Evolutionary conservation across 2,797 vertebrate species (phyloP).

Genomic region (Saxicola maurus): DNA sequence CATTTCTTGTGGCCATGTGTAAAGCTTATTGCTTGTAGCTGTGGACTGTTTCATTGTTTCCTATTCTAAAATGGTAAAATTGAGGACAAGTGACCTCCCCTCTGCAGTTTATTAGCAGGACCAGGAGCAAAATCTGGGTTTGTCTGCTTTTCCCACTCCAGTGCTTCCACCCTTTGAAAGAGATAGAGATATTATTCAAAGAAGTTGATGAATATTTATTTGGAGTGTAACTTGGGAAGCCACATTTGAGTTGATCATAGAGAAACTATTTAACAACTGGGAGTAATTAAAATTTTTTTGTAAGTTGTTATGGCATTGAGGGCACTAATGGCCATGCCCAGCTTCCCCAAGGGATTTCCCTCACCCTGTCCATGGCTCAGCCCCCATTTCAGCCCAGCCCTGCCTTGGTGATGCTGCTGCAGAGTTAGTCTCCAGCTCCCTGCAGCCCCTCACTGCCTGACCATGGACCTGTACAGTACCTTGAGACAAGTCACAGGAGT

Average conservation of each 20-base stretch:
- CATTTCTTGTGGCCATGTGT: neutral
- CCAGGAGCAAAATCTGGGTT: neutral
- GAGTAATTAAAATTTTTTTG: neutral
- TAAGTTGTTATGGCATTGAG: neutral
- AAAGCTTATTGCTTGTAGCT: neutral
- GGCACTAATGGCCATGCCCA: neutral
- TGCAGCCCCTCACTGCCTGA: neutral
- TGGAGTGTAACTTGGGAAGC: neutral
- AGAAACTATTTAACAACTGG: neutral
- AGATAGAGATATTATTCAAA: neutral
- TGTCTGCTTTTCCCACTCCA: neutral
- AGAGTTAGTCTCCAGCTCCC: neutral
- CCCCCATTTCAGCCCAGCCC: neutral
- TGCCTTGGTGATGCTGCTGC: fast-evolving
- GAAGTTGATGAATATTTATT: neutral
- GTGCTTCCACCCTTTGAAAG: neutral
- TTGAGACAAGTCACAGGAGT: neutral
- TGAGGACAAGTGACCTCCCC: neutral
- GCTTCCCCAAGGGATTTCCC: neutral
- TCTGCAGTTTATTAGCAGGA: neutral
- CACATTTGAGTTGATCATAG: neutral
- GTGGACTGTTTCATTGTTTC: neutral
- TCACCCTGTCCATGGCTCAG: too few species aligned
- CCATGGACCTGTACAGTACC: neutral
- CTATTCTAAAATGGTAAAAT: neutral